phyloP scores from a whole-genome alignment of 2,888 invertebrate genomes.

The Ectemnius lituratus region DNA sequence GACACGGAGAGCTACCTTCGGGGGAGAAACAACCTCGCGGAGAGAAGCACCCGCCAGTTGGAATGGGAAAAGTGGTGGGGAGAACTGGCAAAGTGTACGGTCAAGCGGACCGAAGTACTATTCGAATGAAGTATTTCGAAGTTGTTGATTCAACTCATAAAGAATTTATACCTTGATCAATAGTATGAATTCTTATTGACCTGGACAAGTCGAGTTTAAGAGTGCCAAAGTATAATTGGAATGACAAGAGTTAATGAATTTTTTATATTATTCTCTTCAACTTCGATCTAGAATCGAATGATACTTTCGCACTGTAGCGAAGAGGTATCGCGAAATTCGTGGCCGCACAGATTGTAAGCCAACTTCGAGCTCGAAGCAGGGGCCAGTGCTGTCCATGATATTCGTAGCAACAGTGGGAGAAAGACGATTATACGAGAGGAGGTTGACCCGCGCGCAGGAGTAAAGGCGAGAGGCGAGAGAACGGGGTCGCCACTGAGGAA shows the following conservation, averaged over 20 bases:
- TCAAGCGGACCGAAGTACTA: no score
- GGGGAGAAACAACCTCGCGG: constrained; percentile 2
- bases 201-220: no score
- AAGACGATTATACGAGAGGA: constrained; percentile 20
- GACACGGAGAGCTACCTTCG: constrained; percentile 6
- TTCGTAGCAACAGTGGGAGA: constrained; percentile 34
- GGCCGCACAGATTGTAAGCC: constrained; percentile 40
- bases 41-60: constrained; percentile 17
- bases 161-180: no score
- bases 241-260: no score
- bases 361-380: constrained; percentile 34
- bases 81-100: constrained; percentile 37
- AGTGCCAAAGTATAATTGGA: no score
- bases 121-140: no score
- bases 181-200: no score
- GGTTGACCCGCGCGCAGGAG: constrained; percentile 42
- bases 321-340: constrained; percentile 52
- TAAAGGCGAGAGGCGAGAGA: constrained; percentile 62
- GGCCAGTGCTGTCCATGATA: constrained; percentile 9
- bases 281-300: no score
- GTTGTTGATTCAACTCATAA: no score
- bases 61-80: constrained; percentile 27
- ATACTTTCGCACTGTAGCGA: constrained; percentile 7
- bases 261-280: no score
- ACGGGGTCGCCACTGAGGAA: constrained; percentile 56